Evolutionary conservation across 2,888 invertebrate species (phyloP), one percentile per base, ranked within the genome.

Genomic region (Bibio marci): DNA sequence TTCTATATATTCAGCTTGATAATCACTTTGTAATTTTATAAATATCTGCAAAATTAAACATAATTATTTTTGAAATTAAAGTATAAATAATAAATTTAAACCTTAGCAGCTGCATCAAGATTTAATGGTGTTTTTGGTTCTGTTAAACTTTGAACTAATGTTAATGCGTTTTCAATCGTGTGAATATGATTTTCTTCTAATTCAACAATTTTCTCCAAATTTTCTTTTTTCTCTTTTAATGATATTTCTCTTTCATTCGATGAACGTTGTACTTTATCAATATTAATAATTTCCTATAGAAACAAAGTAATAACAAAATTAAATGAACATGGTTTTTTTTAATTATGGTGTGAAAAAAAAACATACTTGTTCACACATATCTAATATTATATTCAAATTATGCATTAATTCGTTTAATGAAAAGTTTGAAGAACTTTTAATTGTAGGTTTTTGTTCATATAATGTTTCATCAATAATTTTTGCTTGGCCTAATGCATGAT

Each of bases 371-470:
- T 97, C 97, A 43, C 91, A 86, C 65, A 88, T 78, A 46, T 91
- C 87, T 1, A 95, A 81, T 47, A 97, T 67, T 12, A 95, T 64
- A 55, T 88, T 80, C 30, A 98, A 65, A 66, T 98, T 98, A 56
- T 95, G 90, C 45, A 77, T 72, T 3, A 98, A 70, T 59, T 95
- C 94, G 0, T 95, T 94, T 45, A 95, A 62, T 4, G 75, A 66
- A 56, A 86, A 85, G 54, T 81, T 71, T 1, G 70, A 65, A 4
- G 22, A 22, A 46, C 70, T 71, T 43, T 70, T 70, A 47, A 72
- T 68, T 39, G 72, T 69, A 15, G 71, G 64, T 43, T 74, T 71
- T 50, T 73, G 69, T 47, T 78, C 77, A 53, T 62, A 79, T 31
- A 77, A 66, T 52, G 76, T 68, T 49, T 65, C 66, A 4, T 66